Base-by-base conservation (phyloP, 2,888 invertebrate species). In the Polyommatus iphigenia region DNA sequence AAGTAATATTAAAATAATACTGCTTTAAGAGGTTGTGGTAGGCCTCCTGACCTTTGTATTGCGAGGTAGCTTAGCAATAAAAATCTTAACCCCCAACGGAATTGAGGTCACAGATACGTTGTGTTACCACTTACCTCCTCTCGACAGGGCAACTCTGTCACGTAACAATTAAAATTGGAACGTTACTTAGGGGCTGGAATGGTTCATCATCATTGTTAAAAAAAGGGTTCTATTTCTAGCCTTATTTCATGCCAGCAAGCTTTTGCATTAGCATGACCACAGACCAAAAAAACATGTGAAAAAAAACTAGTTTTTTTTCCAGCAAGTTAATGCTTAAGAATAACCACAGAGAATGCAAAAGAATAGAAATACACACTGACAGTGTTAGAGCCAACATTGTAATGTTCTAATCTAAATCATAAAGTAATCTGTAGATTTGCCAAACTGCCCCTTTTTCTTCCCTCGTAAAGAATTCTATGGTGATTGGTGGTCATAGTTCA, bases 91-190 rank as follows among this genome's bases (percentile, higher is more conserved):
- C 67, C 67, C 67, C 67, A 67, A 32, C 67, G 67, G 67, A 18
- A 67, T 32, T 67, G 67, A 67, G 67, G 67, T 67, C 67, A 15
- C 67, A 32, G 67, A 67, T 32, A 67, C 29, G 67, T 67, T 29
- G 15, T 67, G 29, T 29, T 67, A 32, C 67, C 67, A 18, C 13
- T 29, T 67, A 32, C 67, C 67, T 29, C 13, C 62, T 67, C 67
- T 18, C 67, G 29, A 2, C 67, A 6, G 67, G 15, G 67, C 67
- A 15, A 67, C 67, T 32, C 67, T 67, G 67, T 67, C 67, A 67
- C 32, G 67, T 67, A 67, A 67, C 67, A 67, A 67, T 67, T 67
- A 67, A 67, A 67, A 67, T 67, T 67, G 29, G 67, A 67, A 67
- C 29, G 67, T 67, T 29, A 67, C 67, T 29, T 6, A 32, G 13